These are phyloP conservation scores for Nemotelus pantherinus DNA, from an alignment of 2,888 invertebrate species.

Conservation along the genomic window DNA sequence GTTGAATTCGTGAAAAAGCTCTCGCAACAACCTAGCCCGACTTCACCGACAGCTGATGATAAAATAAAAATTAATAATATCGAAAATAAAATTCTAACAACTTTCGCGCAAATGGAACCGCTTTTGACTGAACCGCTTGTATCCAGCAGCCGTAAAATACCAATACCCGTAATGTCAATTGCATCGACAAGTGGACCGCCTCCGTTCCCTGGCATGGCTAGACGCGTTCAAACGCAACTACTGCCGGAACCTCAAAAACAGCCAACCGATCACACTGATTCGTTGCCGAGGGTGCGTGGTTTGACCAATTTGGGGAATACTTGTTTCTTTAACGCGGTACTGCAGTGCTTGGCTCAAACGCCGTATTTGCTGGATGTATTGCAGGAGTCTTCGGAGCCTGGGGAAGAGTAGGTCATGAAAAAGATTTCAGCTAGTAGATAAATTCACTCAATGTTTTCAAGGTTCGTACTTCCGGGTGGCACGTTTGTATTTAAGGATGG, in stretches of 20 bases:
- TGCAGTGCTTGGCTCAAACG: conserved; percentile 91
- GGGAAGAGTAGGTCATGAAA: conserved; percentile 67
- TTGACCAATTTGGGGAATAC: conserved; percentile 93
- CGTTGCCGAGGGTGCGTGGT: conserved; percentile 75
- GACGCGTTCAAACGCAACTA: conserved; percentile 55
- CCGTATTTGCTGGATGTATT: conserved; percentile 79
- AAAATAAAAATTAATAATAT: conserved; percentile 54
- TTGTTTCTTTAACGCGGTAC: conserved; percentile 96
- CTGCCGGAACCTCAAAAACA: neutral
- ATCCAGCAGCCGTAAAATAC: conserved; percentile 30
- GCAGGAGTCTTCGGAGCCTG: conserved; percentile 74
- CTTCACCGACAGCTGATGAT: conserved; percentile 45
- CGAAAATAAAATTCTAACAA: conserved; percentile 56
- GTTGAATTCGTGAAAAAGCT: conserved; percentile 78
- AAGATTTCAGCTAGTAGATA: neutral
- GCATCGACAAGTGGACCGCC: conserved; percentile 39
- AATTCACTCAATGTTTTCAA: conserved; percentile 48
- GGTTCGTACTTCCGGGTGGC: conserved; percentile 78
- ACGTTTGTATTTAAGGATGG: conserved; percentile 67
- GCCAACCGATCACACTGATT: conserved; percentile 30
- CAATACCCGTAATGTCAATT: neutral
- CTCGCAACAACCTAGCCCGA: conserved; percentile 57
- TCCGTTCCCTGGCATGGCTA: conserved; percentile 60
- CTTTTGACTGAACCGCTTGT: conserved; percentile 43
- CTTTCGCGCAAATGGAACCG: conserved; percentile 45